Percentiles rank a stretch among this genome's conserved stretches.
Evolutionary conservation across 2,888 invertebrate species (phyloP).

Genomic region (Morpho achilles): DNA sequence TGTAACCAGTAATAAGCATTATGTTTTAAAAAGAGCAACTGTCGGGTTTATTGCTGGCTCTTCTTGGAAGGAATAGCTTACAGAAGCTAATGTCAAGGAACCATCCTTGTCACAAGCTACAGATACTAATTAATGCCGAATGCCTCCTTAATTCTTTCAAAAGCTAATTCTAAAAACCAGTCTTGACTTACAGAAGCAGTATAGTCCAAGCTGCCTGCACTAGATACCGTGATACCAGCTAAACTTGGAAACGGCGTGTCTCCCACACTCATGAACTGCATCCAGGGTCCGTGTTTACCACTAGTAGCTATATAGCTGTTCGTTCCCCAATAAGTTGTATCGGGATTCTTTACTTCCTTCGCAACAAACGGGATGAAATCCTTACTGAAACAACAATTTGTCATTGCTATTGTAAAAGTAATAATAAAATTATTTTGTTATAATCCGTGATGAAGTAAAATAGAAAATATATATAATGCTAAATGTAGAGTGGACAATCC

Average conservation of each 20-base stretch:
- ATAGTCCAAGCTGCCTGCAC: constrained; percentile 66
- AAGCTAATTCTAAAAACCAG: no score
- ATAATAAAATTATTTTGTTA: no score
- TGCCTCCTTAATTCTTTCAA: no score
- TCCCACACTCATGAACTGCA: constrained; percentile 80
- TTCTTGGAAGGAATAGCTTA: no score
- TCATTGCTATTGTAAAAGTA: no score
- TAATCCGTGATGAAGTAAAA: not conserved
- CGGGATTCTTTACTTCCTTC: constrained; percentile 79
- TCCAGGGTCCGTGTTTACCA: constrained; percentile 73
- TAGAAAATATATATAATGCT: not conserved
- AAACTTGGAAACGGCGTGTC: constrained; percentile 79
- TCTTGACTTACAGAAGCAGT: constrained; percentile 76
- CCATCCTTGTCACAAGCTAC: no score
- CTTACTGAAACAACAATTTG: constrained; percentile 62
- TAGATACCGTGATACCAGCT: constrained; percentile 57
- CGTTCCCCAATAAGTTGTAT: constrained; percentile 81
- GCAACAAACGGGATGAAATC: constrained; percentile 82
- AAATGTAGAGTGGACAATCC: no score
- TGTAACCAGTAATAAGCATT: no score
- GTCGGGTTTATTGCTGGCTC: no score
- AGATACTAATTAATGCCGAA: no score
- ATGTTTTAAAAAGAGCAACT: no score
- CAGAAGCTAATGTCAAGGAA: no score
- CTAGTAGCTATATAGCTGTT: constrained; percentile 86